phyloP scores from a whole-genome alignment of 2,888 invertebrate genomes.

The Bimastos eiseni region DNA sequence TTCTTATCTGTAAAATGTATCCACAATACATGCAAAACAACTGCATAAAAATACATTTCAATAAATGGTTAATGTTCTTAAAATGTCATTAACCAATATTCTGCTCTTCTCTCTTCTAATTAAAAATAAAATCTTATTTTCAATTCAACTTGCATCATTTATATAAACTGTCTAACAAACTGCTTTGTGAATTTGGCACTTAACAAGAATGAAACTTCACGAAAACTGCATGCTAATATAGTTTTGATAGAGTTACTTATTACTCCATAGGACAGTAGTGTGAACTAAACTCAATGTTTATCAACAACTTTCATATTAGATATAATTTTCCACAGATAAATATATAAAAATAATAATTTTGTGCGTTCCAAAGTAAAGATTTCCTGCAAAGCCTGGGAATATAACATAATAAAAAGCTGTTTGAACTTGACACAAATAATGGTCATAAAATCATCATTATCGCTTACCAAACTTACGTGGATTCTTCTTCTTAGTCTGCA shows the following conservation, averaged over 20 bases:
- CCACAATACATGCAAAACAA: background rate
- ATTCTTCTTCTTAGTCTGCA: background rate
- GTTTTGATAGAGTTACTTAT: background rate
- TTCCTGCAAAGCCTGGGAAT: background rate
- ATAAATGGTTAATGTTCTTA: background rate
- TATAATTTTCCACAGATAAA: background rate
- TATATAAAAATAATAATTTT: too few relatives aligned
- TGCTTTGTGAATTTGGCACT: too few relatives aligned
- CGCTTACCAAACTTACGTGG: background rate
- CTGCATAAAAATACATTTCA: background rate
- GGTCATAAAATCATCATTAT: background rate
- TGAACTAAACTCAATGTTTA: background rate
- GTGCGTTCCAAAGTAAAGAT: background rate
- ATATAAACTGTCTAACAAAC: too few relatives aligned
- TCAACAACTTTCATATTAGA: background rate
- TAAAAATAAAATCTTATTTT: background rate
- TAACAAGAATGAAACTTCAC: too few relatives aligned
- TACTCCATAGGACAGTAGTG: background rate
- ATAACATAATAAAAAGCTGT: background rate
- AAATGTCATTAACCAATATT: background rate
- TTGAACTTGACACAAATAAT: background rate
- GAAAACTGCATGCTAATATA: background rate
- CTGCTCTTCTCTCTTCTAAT: background rate
- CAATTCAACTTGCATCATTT: background rate
- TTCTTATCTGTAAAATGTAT: background rate